These are phyloP conservation scores for Mobula hypostoma DNA, from an alignment of 2,113 vertebrate species.

Conservation along the genomic window DNA sequence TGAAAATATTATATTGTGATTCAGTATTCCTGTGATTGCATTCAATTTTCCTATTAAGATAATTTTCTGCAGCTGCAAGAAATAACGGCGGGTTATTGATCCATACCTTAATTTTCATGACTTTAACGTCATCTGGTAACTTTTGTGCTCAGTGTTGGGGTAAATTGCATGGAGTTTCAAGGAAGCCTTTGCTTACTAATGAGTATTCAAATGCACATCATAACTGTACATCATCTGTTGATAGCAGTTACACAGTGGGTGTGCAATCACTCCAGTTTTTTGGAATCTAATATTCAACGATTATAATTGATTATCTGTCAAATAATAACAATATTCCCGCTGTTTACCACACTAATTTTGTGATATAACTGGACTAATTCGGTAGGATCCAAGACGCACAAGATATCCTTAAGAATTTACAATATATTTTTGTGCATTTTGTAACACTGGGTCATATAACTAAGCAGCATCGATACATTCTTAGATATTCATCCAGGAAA, in stretches of 20 bases:
- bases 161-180: slow-evolving; percentile 32
- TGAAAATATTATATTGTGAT: slow-evolving; percentile 56
- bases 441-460: not conserved
- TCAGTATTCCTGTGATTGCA: slow-evolving; percentile 52
- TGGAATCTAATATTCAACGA: slow-evolving; percentile 37
- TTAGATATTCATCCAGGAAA: not conserved
- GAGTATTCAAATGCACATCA: slow-evolving; percentile 34
- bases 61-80: slow-evolving; percentile 40
- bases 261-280: slow-evolving; percentile 37
- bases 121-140: slow-evolving; percentile 35
- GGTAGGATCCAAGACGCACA: not conserved
- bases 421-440: not conserved
- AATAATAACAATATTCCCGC: slow-evolving; percentile 37
- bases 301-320: slow-evolving; percentile 37
- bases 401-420: slow-evolving; percentile 3
- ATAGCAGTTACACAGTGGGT: slow-evolving; percentile 36
- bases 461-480: not conserved
- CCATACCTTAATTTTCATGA: slow-evolving; percentile 25
- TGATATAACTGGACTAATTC: slow-evolving; percentile 30
- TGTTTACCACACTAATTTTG: slow-evolving; percentile 37
- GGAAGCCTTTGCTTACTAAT: slow-evolving; percentile 34
- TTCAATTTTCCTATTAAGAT: slow-evolving; percentile 44
- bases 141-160: slow-evolving; percentile 28
- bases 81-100: slow-evolving; percentile 29
- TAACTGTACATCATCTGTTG: slow-evolving; percentile 30